Base-by-base conservation (phyloP, 2,888 invertebrate genomes). In the Melolontha melolontha region DNA sequence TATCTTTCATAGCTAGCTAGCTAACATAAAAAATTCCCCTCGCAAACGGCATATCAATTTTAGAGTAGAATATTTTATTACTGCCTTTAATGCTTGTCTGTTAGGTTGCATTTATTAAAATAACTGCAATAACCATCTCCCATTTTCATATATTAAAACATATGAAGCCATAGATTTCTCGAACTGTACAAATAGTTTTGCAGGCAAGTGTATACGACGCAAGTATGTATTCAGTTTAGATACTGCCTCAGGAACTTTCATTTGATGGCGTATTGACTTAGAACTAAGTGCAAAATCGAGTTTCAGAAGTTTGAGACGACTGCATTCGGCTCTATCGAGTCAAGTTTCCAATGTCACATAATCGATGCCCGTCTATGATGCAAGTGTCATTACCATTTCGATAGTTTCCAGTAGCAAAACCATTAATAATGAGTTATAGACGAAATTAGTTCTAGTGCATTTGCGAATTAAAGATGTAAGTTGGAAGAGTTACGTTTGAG, bases 241-340 rank as follows among this genome's bases (percentile, higher is more conserved):
- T 22, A 5, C 11, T 27, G 27, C 41, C 41, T 17, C n/a, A 10
- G 41, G 55, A 22, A 12, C 41, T 12, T 39, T 41, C 17, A 40
- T 55, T n/a, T 22, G 12, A 41, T 5, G 34, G 1, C 34, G 39
- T 55, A 41, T 55, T 55, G 55, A 55, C 41, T 41, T 41, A 55
- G 42, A 41, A 22, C 55, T 55, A 55, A 55, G 55, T 55, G 55
- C 55, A 55, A 41, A 55, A 55, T 16, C 55, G 40, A 17, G 41
- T 55, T 41, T 41, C n/a, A 41, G 22, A n/a, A 12, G 12, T 55
- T 55, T n/a, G 17, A 55, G 54, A 17, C 40, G 40, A 41, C 41
- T 55, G 55, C 55, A 55, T 41, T 41, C 41, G 22, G 16, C 41
- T 34, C 34, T 6, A 34, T 34, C 10, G 41, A 41, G 55, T 55